Evolutionary conservation across 1,140 invertebrate species (phyloP).

Genomic region (Neodiprion pinetum): DNA sequence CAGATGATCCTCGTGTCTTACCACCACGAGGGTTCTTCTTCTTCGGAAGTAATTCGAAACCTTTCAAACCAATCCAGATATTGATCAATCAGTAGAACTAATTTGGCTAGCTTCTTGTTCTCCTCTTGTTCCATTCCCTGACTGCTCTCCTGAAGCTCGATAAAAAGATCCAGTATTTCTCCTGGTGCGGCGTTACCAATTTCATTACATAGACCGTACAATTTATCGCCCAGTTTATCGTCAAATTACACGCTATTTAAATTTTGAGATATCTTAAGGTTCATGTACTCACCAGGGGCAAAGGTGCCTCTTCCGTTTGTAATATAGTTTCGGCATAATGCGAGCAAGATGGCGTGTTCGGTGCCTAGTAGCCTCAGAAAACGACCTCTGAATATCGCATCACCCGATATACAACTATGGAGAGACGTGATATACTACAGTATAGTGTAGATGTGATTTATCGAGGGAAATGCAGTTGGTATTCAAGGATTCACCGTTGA

Average conservation of each 20-base stretch:
- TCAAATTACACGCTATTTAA: no score
- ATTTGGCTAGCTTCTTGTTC: constrained; percentile 20
- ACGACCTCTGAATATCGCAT: constrained; percentile 18
- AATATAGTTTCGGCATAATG: constrained; percentile 19
- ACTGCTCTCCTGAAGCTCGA: constrained; percentile 13
- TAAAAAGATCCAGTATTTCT: constrained; percentile 21
- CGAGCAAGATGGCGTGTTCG: constrained; percentile 23
- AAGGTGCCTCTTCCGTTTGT: constrained; percentile 1
- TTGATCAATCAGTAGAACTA: constrained; percentile 20
- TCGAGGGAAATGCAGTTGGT: no score
- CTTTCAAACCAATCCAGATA: constrained; percentile 24
- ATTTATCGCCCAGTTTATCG: no score
- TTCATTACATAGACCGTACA: no score
- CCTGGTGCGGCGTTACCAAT: background rate
- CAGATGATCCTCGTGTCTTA: background rate
- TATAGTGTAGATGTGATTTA: no score
- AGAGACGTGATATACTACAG: no score
- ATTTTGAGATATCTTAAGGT: no score
- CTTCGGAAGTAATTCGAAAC: constrained; percentile 14
- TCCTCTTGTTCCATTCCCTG: constrained; percentile 11
- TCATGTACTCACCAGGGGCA: constrained; percentile 1
- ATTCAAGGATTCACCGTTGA: no score
- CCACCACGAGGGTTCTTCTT: constrained; percentile 18
- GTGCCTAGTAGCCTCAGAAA: constrained; percentile 18
- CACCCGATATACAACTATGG: background rate